phyloP scores from a whole-genome alignment of 2,797 vertebrate species.

The Lithobates sylvaticus region DNA sequence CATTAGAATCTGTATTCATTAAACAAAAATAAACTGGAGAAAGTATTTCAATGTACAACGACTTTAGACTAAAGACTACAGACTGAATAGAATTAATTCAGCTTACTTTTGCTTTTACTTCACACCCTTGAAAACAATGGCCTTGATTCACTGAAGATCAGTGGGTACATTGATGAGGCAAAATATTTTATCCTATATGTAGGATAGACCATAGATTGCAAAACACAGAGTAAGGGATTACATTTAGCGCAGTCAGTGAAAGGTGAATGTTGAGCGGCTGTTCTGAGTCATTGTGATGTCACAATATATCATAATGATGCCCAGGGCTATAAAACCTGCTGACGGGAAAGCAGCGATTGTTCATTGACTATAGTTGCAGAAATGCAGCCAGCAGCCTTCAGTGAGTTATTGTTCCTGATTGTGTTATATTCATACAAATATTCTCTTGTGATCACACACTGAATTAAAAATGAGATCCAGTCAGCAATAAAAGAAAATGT shows the following conservation, averaged over 20 bases:
- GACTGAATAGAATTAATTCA: too few relatives aligned
- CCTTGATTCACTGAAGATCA: neutral
- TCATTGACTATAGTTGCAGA: neutral
- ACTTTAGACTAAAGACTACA: too few relatives aligned
- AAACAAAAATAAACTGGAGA: neutral
- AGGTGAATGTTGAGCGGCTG: neutral
- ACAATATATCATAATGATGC: neutral
- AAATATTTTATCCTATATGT: neutral
- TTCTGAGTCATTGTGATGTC: neutral
- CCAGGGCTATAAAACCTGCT: neutral
- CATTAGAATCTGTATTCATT: slow-evolving; percentile 1
- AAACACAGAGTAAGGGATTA: neutral
- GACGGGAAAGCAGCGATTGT: too few relatives aligned
- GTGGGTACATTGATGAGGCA: neutral
- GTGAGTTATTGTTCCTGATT: too few relatives aligned
- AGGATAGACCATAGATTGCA: neutral
- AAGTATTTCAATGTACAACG: neutral
- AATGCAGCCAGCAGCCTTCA: neutral
- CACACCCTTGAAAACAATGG: neutral
- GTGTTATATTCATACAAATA: neutral
- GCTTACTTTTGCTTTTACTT: too few relatives aligned
- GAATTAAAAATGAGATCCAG: neutral
- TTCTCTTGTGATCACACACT: neutral
- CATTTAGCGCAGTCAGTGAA: neutral
- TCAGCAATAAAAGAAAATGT: neutral